phyloP scores from a whole-genome alignment of 2,113 vertebrate species.

The Hiodon alosoides region DNA sequence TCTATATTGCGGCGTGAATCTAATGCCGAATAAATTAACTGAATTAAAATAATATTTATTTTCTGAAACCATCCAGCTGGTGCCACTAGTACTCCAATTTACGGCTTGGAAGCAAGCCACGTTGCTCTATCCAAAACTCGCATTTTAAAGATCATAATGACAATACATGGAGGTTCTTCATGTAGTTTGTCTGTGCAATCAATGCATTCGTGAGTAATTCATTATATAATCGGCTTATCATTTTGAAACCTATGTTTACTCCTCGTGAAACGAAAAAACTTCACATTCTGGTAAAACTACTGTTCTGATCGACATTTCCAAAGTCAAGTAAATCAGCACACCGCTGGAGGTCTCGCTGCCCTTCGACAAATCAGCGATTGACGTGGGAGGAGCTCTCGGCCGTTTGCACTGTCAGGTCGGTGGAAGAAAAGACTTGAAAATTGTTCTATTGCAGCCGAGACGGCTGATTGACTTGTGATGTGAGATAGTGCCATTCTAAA shows the following conservation, averaged over 20 bases:
- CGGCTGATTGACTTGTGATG: neutral
- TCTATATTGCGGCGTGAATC: neutral
- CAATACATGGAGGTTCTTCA: too few species aligned
- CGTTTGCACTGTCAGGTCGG: slow-evolving; percentile 11
- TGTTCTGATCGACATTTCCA: neutral
- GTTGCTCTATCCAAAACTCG: slow-evolving; percentile 10
- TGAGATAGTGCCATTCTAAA: neutral
- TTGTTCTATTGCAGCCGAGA: slow-evolving; percentile 4
- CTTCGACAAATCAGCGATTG: slow-evolving; percentile 23
- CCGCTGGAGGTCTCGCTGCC: slow-evolving; percentile 12
- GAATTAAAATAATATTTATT: neutral
- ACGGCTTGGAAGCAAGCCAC: neutral
- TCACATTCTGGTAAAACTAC: too few species aligned
- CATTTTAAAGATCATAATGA: too few species aligned
- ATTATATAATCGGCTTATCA: too few species aligned
- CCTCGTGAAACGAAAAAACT: too few species aligned
- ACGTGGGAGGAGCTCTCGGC: slow-evolving; percentile 23
- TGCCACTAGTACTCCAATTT: slow-evolving; percentile 21
- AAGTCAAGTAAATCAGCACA: neutral
- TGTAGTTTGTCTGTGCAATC: too few species aligned
- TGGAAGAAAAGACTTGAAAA: neutral
- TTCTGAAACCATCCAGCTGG: slow-evolving; percentile 23
- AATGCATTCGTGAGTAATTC: too few species aligned
- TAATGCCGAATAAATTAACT: neutral
- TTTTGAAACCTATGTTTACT: too few species aligned